Base-by-base conservation (phyloP, 2,888 invertebrate species). In the Cephus spinipes region DNA sequence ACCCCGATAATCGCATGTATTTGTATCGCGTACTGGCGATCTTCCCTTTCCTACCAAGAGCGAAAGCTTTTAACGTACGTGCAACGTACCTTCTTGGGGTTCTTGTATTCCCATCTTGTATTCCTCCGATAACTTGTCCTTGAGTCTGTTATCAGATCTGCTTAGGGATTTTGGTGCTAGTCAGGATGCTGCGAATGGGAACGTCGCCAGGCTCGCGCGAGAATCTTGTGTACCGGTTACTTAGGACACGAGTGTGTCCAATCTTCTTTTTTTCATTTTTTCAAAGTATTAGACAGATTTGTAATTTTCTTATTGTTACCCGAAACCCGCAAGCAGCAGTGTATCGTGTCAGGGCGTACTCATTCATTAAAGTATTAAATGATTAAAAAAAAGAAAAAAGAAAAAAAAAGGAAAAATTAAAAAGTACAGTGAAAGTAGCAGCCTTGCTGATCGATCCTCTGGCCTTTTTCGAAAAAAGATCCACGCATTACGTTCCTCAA, bases 281-380 rank as follows among this genome's bases (percentile, higher is more conserved):
- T 6, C 1, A 15, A 6, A 23, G 2, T 55, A 9, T 55, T 2
- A 23, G 23, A 55, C 23, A 55, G 55, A 55, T 55, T 55, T 55
- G 55, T 55, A 55, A 55, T 55, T 55, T 55, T 55, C 77, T 75
- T 40, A 76, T 76, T 78, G 78, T 78, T 78, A 76, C 73, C 71
- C n/a, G 36, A 68, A 69, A 33, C 31, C 31, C 32, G 73, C 40
- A 32, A 69, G 69, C 15, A 31, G 68, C 69, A 69, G 78, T 78
- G 78, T 78, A 78, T 71, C 78, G 75, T 76, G 78, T 35, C 73
- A 73, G 73, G 69, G 23, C 74, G 36, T 76, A 68, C 73, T 73
- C 73, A 75, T 78, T 73, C 40, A 78, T 78, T 78, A 78, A 78
- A 78, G 68, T 34, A 73, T 76, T 78, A 78, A 71, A 71, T 1